Conservation (phyloP, 2,797 vertebrate species). For the Megalops cyprinoides region DNA sequence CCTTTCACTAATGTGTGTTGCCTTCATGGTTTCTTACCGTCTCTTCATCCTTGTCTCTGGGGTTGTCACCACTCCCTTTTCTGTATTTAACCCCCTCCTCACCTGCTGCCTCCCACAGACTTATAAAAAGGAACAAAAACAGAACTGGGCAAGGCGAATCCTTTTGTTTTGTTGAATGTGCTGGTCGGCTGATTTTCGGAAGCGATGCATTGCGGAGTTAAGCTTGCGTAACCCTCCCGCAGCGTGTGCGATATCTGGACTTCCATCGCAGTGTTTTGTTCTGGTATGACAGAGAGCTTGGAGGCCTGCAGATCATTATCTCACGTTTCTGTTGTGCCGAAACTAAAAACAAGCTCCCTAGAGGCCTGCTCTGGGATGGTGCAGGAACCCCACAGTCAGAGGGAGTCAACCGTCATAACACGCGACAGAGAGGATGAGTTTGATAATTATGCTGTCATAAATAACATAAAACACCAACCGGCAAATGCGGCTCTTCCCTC, state of each 20-base stretch:
- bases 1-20: neutral
- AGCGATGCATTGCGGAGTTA: neutral
- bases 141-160: neutral
- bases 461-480: neutral
- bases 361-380: neutral
- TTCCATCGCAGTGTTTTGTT: neutral
- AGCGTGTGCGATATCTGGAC: neutral
- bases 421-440: neutral
- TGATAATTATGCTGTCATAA: neutral
- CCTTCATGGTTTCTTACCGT: neutral
- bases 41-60: neutral
- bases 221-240: neutral
- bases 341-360: slow-evolving; percentile 5
- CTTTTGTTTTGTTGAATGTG: too few species aligned
- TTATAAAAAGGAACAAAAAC: neutral
- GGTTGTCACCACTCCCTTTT: neutral
- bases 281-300: neutral
- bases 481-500: neutral
- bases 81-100: neutral
- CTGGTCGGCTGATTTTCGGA: neutral
- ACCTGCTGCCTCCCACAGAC: neutral
- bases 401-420: neutral
- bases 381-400: neutral
- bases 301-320: neutral
- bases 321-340: neutral